Percentiles rank a stretch among this genome's conserved stretches.
Conservation (phyloP, 1,140 invertebrate genomes). For the Lordiphosa mommai region DNA sequence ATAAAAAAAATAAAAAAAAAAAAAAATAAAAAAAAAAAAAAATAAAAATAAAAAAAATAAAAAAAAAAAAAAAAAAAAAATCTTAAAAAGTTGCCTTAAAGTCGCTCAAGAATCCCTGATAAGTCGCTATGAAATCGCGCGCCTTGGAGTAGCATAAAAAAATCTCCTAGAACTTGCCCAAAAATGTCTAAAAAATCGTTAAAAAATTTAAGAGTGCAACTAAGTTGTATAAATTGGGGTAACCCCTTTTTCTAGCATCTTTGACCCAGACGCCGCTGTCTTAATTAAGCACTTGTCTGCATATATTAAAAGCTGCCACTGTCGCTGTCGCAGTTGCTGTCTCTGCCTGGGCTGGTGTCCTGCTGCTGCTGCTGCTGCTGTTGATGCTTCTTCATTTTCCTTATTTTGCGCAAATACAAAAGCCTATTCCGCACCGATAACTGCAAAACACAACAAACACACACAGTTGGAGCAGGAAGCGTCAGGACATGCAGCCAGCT, state of each 20-base stretch:
- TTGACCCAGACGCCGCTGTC: constrained; percentile 35
- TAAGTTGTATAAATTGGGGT: background rate
- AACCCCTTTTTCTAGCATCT: background rate
- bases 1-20: too few relatives aligned
- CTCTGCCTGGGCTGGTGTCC: constrained; percentile 19
- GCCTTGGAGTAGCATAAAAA: too few relatives aligned
- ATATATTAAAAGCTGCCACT: constrained; percentile 76
- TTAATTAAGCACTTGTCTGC: constrained; percentile 78
- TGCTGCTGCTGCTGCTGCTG: constrained; percentile 16
- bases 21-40: too few relatives aligned
- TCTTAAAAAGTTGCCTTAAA: too few relatives aligned
- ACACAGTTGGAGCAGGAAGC: constrained; percentile 46
- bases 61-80: too few relatives aligned
- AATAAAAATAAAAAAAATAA: too few relatives aligned
- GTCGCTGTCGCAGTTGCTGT: constrained; percentile 33
- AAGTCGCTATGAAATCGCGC: too few relatives aligned
- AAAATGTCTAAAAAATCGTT: too few relatives aligned
- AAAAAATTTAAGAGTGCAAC: too few relatives aligned
- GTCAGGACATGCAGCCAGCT: constrained; percentile 74
- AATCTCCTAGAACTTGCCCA: too few relatives aligned
- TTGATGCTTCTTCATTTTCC: constrained; percentile 68
- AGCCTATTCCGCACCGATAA: constrained; percentile 77
- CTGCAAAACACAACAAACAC: constrained; percentile 63
- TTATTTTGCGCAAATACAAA: constrained; percentile 77
- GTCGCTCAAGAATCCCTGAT: too few relatives aligned